Conservation (phyloP, 2,113 vertebrate genomes). For the Phasianus colchicus region DNA sequence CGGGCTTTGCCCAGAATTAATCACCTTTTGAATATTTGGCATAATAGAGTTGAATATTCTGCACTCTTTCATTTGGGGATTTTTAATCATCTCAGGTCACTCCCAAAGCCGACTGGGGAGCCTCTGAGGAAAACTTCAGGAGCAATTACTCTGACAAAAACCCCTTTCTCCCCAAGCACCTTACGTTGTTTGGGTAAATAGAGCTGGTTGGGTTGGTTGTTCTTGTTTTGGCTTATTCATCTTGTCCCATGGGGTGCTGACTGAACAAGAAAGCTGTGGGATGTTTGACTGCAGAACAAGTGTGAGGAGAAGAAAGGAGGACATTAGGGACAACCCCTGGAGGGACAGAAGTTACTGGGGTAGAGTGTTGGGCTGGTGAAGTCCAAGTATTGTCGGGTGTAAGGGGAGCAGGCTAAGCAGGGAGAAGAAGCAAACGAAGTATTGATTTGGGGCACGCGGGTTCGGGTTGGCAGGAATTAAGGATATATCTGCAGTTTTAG, state of each 20-base stretch:
- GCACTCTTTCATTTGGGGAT: neutral
- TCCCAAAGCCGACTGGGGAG: neutral
- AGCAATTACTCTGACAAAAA: neutral
- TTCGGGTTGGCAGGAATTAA: neutral
- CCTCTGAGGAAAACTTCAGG: conserved; percentile 18
- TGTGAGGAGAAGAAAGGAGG: neutral
- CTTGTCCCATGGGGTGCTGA: neutral
- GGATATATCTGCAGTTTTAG: neutral
- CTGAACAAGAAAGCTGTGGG: neutral
- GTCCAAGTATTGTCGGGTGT: neutral
- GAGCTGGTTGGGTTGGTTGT: neutral
- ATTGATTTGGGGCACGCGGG: neutral
- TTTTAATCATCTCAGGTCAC: neutral
- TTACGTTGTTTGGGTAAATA: neutral
- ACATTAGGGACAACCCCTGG: neutral
- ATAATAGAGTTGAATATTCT: neutral
- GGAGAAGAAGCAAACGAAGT: neutral
- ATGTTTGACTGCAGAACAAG: neutral
- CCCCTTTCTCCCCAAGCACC: neutral
- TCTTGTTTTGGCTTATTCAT: conserved; percentile 44
- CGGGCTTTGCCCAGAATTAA: neutral
- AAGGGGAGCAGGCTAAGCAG: neutral
- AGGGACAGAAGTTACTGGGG: neutral
- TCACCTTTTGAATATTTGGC: neutral
- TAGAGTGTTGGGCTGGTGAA: neutral